These are phyloP conservation scores for Troides aeacus DNA, from an alignment of 2,888 invertebrate genomes.

Conservation along the genomic window DNA sequence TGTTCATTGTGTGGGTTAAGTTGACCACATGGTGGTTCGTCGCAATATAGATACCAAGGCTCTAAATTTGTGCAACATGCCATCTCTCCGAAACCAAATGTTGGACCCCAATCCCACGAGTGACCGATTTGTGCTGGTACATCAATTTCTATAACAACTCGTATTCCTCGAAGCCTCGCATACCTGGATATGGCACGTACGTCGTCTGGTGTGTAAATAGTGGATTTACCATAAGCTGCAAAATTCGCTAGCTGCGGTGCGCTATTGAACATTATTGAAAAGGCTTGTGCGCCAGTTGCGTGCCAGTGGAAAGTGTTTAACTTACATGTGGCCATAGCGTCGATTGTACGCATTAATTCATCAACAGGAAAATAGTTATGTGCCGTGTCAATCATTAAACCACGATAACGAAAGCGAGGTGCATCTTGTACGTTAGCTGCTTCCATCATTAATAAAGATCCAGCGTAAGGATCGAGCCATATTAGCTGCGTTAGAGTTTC, in stretches of 20 bases:
- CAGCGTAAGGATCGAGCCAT: conserved; percentile 84
- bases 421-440: conserved; percentile 85
- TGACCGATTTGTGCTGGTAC: conserved; percentile 91
- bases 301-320: conserved; percentile 96
- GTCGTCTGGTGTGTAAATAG: conserved; percentile 84
- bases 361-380: conserved; percentile 89
- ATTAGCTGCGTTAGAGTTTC: conserved; percentile 88
- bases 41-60: conserved; percentile 85
- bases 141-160: conserved; percentile 92
- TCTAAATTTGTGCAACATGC: conserved; percentile 86
- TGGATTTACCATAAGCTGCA: conserved; percentile 89
- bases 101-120: conserved; percentile 88
- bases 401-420: conserved; percentile 88
- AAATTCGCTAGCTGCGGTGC: conserved; percentile 86
- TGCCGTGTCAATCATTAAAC: conserved; percentile 93
- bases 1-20: conserved; percentile 87
- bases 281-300: conserved; percentile 92
- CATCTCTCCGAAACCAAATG: conserved; percentile 83
- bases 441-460: conserved; percentile 81
- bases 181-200: conserved; percentile 86
- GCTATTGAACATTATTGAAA: conserved; percentile 88
- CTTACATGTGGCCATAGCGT: conserved; percentile 93
- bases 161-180: conserved; percentile 89
- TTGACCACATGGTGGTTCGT: conserved; percentile 91
- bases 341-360: conserved; percentile 84